Conservation (phyloP, 2,797 vertebrate genomes). For the Salmo trutta region DNA sequence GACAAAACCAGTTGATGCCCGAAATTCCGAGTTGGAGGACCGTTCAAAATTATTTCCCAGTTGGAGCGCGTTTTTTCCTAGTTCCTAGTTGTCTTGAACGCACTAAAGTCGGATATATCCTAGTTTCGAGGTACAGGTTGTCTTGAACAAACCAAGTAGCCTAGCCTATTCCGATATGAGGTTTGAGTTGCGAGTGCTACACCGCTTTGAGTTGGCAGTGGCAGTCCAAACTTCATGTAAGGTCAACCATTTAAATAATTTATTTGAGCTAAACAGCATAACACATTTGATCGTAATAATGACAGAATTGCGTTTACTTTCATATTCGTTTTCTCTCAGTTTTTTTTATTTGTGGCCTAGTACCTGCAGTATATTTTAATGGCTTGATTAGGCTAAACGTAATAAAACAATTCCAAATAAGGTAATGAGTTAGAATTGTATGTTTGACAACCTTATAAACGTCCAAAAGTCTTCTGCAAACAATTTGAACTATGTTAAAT, state of each 20-base stretch:
- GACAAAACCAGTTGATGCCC: no score
- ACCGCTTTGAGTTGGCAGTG: not conserved
- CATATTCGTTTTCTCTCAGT: not conserved
- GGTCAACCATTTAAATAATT: not conserved
- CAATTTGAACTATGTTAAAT: not conserved
- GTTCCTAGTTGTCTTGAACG: no score
- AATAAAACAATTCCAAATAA: not conserved
- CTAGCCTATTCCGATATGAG: no score
- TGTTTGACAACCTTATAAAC: not conserved
- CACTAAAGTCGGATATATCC: no score
- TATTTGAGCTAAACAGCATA: not conserved
- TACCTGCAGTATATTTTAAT: not conserved
- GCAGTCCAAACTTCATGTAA: not conserved
- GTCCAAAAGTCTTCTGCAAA: not conserved
- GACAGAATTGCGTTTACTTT: not conserved
- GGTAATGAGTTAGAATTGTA: not conserved
- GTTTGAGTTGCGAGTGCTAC: no score
- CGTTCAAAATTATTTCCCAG: no score
- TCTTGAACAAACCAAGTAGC: no score
- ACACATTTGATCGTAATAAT: not conserved
- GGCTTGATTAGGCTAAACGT: not conserved
- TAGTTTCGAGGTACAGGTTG: no score
- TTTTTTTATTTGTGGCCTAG: not conserved
- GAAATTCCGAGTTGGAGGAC: no score
- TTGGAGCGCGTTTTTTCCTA: no score